Evolutionary conservation across 64 coral and sea anemone genomes (phyloP).

Genomic region (Pocillopora verrucosa): DNA sequence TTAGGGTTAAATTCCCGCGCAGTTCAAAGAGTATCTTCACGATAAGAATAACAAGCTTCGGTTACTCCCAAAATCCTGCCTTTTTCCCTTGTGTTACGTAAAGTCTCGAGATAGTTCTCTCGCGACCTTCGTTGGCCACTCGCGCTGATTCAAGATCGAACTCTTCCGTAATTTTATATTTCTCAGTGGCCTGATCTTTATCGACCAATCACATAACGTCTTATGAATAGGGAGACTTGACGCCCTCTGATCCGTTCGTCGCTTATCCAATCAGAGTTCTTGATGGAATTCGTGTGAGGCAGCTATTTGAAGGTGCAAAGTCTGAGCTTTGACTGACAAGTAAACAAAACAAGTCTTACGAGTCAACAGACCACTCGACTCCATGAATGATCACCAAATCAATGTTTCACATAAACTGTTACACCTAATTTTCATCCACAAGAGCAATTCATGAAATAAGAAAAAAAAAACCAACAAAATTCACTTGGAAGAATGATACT

Average conservation of each 20-base stretch:
- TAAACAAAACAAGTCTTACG: background rate
- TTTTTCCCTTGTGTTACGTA: too few species aligned
- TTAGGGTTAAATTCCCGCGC: background rate
- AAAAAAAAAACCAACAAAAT: too few species aligned
- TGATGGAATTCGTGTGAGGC: background rate
- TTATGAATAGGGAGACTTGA: background rate
- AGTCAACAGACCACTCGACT: too few species aligned
- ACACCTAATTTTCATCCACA: too few species aligned
- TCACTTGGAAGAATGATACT: too few species aligned
- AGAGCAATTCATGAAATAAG: too few species aligned
- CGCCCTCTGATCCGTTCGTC: background rate
- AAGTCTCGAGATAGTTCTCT: too few species aligned
- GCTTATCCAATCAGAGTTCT: background rate
- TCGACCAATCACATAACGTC: background rate
- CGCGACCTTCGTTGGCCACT: too few species aligned
- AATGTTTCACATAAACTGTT: too few species aligned
- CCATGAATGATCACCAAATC: too few species aligned
- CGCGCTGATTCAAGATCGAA: too few species aligned
- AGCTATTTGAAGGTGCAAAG: background rate
- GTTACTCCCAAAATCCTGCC: background rate
- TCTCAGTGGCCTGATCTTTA: constrained; percentile 15
- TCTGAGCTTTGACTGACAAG: background rate
- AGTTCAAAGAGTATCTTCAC: background rate
- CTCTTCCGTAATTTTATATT: too few species aligned
- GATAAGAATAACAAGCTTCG: background rate